Conservation (phyloP, 1,140 invertebrate genomes). For the Caenorhabditis remanei region DNA sequence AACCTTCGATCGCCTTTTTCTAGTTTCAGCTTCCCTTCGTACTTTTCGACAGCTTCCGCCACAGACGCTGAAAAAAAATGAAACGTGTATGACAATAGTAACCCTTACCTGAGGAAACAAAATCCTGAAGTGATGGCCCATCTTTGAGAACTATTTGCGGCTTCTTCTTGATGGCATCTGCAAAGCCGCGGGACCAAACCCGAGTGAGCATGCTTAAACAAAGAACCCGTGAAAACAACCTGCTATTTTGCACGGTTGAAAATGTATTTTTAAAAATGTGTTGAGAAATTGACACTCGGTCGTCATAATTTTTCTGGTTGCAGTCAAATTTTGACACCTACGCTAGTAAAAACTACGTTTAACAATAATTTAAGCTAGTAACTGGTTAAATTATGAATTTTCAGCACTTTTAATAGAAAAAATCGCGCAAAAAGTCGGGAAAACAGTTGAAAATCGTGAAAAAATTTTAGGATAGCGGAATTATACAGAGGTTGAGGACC, state of each 20-base stretch:
- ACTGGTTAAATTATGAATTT: background rate
- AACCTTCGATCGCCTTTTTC: constrained; percentile 68
- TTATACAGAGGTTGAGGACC: too few relatives aligned
- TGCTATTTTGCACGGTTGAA: background rate
- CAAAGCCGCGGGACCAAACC: constrained; percentile 45
- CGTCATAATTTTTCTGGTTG: too few relatives aligned
- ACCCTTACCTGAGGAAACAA: constrained; percentile 57
- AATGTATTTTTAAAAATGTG: background rate
- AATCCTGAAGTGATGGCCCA: constrained; percentile 60
- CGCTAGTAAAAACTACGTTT: too few relatives aligned
- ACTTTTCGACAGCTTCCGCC: constrained; percentile 59
- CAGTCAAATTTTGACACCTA: background rate
- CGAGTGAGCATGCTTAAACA: constrained; percentile 42
- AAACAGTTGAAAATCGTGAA: constrained; percentile 2
- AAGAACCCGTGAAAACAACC: background rate
- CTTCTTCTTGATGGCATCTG: constrained; percentile 23
- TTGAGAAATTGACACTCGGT: constrained; percentile 29
- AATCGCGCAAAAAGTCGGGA: background rate
- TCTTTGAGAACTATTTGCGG: constrained; percentile 46
- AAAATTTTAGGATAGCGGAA: constrained; percentile 47
- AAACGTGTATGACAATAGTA: background rate
- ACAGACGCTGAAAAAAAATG: constrained; percentile 22
- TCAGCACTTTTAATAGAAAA: background rate
- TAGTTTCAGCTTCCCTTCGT: constrained; percentile 65
- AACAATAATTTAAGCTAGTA: too few relatives aligned